These are phyloP conservation scores for Indicator maculatus DNA, from an alignment of 2,113 vertebrate species.

Conservation along the genomic window DNA sequence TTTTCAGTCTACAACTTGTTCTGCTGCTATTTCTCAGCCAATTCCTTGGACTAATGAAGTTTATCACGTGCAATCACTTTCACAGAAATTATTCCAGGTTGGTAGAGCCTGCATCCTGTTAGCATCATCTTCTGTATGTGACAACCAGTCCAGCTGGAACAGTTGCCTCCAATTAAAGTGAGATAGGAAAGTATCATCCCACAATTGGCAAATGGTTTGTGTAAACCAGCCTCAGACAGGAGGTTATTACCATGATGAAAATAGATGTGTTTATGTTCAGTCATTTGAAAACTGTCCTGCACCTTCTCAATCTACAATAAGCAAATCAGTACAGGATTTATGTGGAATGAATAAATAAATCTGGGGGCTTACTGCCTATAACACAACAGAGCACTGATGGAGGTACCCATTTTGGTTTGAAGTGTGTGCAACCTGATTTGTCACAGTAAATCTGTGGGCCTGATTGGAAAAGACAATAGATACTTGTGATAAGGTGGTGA, in stretches of 20 bases:
- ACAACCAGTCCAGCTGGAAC: conserved; percentile 39
- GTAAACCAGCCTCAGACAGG: not conserved
- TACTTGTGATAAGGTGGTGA: not conserved
- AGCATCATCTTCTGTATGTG: not conserved
- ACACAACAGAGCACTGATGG: not conserved
- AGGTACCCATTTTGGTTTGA: not conserved
- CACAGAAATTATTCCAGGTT: not conserved
- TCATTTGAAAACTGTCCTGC: not conserved
- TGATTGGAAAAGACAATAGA: not conserved
- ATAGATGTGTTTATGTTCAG: conserved; percentile 8
- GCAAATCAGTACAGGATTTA: not conserved
- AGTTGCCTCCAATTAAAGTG: conserved; percentile 29
- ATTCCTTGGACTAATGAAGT: not conserved
- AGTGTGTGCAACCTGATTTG: not conserved
- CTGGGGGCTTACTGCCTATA: not conserved
- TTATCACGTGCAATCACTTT: not conserved
- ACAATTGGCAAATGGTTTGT: not conserved
- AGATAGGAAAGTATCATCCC: not conserved
- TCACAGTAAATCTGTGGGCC: not conserved
- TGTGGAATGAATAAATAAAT: not conserved
- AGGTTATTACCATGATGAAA: conserved; percentile 22
- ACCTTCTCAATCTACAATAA: not conserved
- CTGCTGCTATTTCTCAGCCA: not conserved
- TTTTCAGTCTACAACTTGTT: not conserved
- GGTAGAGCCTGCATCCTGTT: conserved; percentile 17